phyloP scores from a whole-genome alignment of 2,888 invertebrate genomes.

The Protula sp. region DNA sequence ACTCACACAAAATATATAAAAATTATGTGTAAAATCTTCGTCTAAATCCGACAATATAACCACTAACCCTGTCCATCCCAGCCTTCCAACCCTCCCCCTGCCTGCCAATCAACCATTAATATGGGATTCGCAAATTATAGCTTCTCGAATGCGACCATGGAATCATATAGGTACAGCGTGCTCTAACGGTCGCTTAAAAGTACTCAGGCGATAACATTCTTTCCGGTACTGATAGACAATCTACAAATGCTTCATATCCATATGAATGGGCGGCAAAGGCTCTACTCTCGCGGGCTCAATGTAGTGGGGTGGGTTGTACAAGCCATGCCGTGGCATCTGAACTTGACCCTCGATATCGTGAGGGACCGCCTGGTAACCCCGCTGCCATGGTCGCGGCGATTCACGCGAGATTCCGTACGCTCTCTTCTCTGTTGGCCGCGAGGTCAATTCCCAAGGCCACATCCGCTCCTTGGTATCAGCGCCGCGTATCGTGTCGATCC shows the following conservation, averaged over 20 bases:
- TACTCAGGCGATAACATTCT: too few relatives aligned
- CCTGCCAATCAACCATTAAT: too few relatives aligned
- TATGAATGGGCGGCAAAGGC: conserved; percentile 56
- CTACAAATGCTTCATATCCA: conserved; percentile 17
- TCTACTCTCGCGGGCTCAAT: conserved; percentile 41
- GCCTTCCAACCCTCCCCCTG: too few relatives aligned
- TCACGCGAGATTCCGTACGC: conserved; percentile 34
- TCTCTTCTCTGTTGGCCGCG: conserved; percentile 37
- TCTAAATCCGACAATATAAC: too few relatives aligned
- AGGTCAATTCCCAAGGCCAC: conserved; percentile 26
- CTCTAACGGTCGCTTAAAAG: too few relatives aligned
- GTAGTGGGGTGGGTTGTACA: conserved; percentile 45
- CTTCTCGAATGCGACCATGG: too few relatives aligned
- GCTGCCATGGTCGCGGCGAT: conserved; percentile 33
- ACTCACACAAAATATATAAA: too few relatives aligned
- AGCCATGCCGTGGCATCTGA: conserved; percentile 46
- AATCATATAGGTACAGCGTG: too few relatives aligned
- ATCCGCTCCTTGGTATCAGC: conserved; percentile 26
- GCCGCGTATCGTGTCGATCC: conserved; percentile 34
- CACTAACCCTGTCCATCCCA: too few relatives aligned
- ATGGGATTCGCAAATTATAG: too few relatives aligned
- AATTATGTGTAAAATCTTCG: too few relatives aligned
- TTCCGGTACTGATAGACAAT: not conserved
- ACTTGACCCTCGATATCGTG: conserved; percentile 33
- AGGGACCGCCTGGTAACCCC: conserved; percentile 36